Percentiles rank a stretch among this genome's conserved stretches.
phyloP scores from a whole-genome alignment of 2,888 invertebrate species.

The Hyposoter dolosus region DNA sequence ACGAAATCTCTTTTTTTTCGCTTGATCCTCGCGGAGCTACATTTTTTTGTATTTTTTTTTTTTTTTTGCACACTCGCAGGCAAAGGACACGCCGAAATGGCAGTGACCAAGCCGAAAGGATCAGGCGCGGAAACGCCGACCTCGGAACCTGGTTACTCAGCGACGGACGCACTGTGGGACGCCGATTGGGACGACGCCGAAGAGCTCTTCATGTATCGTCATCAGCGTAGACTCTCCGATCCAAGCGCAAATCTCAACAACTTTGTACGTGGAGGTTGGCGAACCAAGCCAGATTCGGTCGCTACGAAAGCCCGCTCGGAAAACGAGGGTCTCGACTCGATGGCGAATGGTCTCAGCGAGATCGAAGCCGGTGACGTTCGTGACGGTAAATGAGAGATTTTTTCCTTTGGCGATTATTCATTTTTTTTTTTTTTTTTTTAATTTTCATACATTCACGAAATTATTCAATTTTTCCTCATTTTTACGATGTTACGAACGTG shows the following conservation, averaged over 20 bases:
- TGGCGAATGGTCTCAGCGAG: conserved; percentile 94
- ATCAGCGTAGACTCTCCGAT: conserved; percentile 95
- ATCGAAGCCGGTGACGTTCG: conserved; percentile 97
- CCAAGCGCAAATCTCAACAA: conserved; percentile 96
- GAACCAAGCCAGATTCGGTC: conserved; percentile 87
- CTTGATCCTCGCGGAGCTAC: too few species aligned
- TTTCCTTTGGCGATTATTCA: neutral
- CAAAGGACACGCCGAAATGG: conserved; percentile 99
- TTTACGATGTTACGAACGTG: neutral
- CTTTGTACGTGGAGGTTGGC: conserved; percentile 94
- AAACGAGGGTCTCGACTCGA: conserved; percentile 95
- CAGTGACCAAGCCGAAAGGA: conserved; percentile 95
- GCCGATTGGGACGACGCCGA: conserved; percentile 95
- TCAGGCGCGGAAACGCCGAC: conserved; percentile 98
- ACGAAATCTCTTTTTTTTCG: too few species aligned
- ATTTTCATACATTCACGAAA: neutral
- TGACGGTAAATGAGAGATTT: conserved; percentile 89
- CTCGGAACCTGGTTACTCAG: conserved; percentile 94
- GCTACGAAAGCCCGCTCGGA: conserved; percentile 92
- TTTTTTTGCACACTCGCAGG: conserved; percentile 71
- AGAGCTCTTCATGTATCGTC: conserved; percentile 92
- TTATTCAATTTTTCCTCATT: neutral
- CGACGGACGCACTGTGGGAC: conserved; percentile 94
- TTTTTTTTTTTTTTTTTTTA: neutral
- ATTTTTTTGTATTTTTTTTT: neutral